Evolutionary conservation across 2,797 vertebrate species (phyloP), one percentile per base, ranked within the genome.

Genomic region (Phalloptychus januarius): DNA sequence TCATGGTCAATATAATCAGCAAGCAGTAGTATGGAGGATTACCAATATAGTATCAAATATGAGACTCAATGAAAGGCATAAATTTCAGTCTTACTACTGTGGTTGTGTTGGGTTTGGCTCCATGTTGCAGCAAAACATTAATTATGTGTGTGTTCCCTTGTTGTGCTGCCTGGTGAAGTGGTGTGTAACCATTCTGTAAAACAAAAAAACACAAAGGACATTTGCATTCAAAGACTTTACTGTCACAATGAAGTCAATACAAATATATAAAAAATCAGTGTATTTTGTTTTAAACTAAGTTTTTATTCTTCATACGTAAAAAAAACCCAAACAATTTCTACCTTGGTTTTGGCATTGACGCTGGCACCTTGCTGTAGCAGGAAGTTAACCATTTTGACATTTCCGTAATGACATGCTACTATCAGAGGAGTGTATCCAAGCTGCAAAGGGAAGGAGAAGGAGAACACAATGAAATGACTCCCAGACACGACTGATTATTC

Each of bases 381-480:
- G 86, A 98, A 97, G 13, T 98, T 99, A 82, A 99, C 98, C 94
- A 98, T 97, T 93, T 99, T 99, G 71, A 96, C 96, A 82, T 99
- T 99, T 80, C 98, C 98, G 86, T 99, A 98, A 80, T 99, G 98
- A 87, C 98, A 99, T n/a, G 98, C 98, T 86, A 99, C 97, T 77
- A 99, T 99, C 69, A 99, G 94, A 91, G 98, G 97, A 1, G 97
- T 99, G 79, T 99, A 99, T 28, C 98, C 98, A 1, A 98, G 97
- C 98, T 99, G 93, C 73, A 33, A 33, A 80, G 25, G 61, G 20
- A 12, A 8, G 18, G 12, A 31, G 11, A 38, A 56, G n/a, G 28
- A 76, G 28, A 42, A 13, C 12, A 40, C 44, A 7, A 69, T 42
- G 33, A 63, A 2, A 2, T 16, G 67, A 42, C 74, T 76, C 72